Base-by-base conservation (phyloP, 2,797 vertebrate genomes). In the Manis pentadactyla region DNA sequence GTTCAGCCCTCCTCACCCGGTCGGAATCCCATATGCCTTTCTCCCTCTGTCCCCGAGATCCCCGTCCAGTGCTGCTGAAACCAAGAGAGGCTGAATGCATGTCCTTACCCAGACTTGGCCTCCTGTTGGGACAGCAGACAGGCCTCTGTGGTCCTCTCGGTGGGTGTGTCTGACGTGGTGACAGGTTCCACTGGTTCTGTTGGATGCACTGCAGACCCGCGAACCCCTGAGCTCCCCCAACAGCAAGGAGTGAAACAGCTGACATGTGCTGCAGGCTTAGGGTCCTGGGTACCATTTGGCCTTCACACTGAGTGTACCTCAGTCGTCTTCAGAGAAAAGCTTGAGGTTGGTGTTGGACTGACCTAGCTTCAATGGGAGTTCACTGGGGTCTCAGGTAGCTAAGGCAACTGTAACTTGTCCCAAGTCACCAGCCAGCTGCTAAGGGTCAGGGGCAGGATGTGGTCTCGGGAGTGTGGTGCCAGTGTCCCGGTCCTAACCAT, bases 131-230 rank as follows among this genome's bases (percentile, higher is more conserved):
- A 46, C 46, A 46, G 46, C 46, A 46, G 46, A 46, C 46, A 46
- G 46, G 10, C 10, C 46, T 46, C 46, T 46, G 46, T 11, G 46
- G 46, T 10, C 46, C 46, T 46, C 46, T 46, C 46, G 12, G 46
- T 46, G 46, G 46, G 46, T 46, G 11, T 46, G 11, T 46, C 46
- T 46, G 46, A 11, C 46, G 46, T 46, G 10, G 10, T 46, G 46
- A 46, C 46, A 46, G 46, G 1, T 4, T 34, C 5, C 18, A 3
- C 5, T 10, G 7, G 21, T 13, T 11, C 3, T 5, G 19, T 12
- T 19, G 1, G 1, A 14, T 23, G 3, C 6, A 0, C 17, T 13
- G 7, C 8, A 29, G 42, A 4, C 6, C 18, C 9, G n/a, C 29
- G 5, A 23, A 13, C 19, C 31, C 68, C 31, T n/a, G 6, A 23